A percentile compares a stretch with the other conserved stretches of the same genome.
phyloP scores from a whole-genome alignment of 2,888 invertebrate genomes.

The Dolichopus griseipennis region DNA sequence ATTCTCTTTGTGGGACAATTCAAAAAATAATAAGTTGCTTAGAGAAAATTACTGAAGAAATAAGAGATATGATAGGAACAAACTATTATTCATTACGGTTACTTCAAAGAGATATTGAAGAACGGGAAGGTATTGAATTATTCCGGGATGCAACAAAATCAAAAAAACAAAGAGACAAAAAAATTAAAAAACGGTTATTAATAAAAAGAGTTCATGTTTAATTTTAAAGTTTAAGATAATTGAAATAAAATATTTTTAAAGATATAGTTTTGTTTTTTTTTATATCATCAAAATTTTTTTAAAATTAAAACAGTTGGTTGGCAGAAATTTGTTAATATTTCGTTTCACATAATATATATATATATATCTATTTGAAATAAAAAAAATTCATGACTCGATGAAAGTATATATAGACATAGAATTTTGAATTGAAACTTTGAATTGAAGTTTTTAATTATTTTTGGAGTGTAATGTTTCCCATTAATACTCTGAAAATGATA shows the following conservation, averaged over 20 bases:
- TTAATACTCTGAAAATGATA: no score
- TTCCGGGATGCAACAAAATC: slow-evolving; percentile 66
- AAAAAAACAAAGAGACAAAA: slow-evolving; percentile 55
- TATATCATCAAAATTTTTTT: no score
- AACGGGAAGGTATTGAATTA: slow-evolving; percentile 61
- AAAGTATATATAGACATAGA: no score
- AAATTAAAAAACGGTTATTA: slow-evolving; percentile 53
- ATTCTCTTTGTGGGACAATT: slow-evolving; percentile 49
- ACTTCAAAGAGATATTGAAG: slow-evolving; percentile 66
- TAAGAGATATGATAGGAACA: slow-evolving; percentile 73
- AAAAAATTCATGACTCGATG: no score
- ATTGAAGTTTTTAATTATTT: no score
- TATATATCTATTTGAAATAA: no score
- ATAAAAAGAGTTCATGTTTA: slow-evolving; percentile 47
- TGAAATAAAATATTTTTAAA: not conserved
- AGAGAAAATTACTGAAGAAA: slow-evolving; percentile 29
- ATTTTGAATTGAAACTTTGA: no score
- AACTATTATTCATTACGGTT: slow-evolving; percentile 76
- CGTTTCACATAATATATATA: no score
- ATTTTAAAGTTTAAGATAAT: slow-evolving; percentile 24
- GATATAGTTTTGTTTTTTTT: no score
- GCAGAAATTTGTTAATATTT: no score
- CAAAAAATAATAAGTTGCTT: slow-evolving; percentile 31
- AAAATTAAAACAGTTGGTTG: no score
- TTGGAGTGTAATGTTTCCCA: no score